Conservation (phyloP, 2,113 vertebrate species). For the Dendropsophus ebraccatus region DNA sequence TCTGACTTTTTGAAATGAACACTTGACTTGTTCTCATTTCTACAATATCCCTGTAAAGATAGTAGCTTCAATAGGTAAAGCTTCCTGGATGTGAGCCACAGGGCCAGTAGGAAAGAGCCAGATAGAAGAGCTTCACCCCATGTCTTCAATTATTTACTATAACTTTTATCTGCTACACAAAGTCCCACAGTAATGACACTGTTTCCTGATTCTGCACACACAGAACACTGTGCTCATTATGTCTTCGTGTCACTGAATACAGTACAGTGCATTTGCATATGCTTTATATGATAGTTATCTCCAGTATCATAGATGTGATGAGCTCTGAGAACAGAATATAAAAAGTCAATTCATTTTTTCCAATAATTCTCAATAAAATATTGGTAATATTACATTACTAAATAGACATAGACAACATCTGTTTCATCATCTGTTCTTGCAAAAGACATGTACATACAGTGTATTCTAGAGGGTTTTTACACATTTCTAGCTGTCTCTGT, state of each 20-base stretch:
- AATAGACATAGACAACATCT: not conserved
- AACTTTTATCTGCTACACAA: constrained; percentile 4
- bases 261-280: not conserved
- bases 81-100: not conserved
- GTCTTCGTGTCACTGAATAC: constrained; percentile 2
- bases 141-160: constrained; percentile 21
- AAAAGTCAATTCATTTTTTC: not conserved
- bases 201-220: not conserved
- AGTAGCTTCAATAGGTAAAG: not conserved
- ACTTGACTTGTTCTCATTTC: constrained; percentile 6
- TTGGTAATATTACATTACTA: not conserved
- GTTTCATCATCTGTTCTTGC: not conserved
- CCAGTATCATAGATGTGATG: not conserved
- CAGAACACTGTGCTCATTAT: not conserved
- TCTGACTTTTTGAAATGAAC: not conserved
- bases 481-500: not conserved
- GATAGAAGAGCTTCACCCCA: not conserved
- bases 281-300: constrained; percentile 19
- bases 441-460: too few species aligned
- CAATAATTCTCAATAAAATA: not conserved
- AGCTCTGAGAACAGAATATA: not conserved
- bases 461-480: not conserved
- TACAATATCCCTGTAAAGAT: not conserved
- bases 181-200: constrained; percentile 1
- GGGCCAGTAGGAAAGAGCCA: not conserved